Evolutionary conservation across 2,888 invertebrate genomes (phyloP).

Genomic region (Acanthosepion pharaonis): DNA sequence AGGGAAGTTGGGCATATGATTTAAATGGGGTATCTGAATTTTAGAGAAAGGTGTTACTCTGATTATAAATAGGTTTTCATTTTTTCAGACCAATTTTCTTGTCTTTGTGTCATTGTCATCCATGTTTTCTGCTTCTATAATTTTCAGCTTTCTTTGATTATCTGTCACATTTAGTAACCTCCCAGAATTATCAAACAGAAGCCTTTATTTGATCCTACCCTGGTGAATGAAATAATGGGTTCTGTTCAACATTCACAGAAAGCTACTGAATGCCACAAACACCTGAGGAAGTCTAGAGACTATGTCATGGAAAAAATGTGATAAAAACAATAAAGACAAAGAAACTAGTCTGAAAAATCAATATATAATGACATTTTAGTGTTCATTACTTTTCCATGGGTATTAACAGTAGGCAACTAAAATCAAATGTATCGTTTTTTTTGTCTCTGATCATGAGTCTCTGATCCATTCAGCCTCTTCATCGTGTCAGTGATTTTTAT

Average conservation of each 20-base stretch:
- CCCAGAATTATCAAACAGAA: neutral
- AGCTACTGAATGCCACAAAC: neutral
- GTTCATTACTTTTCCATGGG: neutral
- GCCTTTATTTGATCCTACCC: neutral
- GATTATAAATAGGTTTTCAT: neutral
- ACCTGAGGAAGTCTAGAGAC: neutral
- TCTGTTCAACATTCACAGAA: neutral
- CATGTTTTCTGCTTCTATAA: neutral
- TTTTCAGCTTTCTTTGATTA: neutral
- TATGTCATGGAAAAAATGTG: neutral
- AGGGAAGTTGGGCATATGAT: neutral
- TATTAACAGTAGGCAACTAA: neutral
- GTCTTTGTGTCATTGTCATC: neutral
- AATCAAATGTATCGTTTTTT: neutral
- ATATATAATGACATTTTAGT: neutral
- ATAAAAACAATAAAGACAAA: neutral
- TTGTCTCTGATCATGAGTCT: neutral
- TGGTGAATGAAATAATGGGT: neutral
- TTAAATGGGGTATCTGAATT: neutral
- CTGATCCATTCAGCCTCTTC: neutral
- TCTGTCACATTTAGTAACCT: neutral
- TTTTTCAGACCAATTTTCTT: neutral
- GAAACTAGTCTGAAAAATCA: too few relatives aligned
- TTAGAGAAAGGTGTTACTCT: neutral
- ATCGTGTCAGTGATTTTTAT: neutral